A percentile compares a stretch with the other conserved stretches of the same genome.
Conservation (phyloP, 1,140 invertebrate species). For the Lepidurus packardi region DNA sequence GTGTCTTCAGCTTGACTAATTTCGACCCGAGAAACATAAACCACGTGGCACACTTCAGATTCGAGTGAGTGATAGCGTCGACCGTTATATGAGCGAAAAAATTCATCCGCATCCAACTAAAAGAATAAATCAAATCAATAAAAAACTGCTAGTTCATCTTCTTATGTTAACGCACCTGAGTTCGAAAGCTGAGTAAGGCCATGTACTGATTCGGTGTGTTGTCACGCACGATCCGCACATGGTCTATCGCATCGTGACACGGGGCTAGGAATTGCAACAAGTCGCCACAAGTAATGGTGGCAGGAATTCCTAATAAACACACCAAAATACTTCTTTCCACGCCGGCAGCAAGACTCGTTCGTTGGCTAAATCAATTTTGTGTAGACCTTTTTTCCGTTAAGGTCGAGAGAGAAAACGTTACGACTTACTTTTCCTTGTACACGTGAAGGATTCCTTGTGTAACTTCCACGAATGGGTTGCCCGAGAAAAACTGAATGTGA, state of each 20-base stretch:
- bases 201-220: conserved; percentile 89
- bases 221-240: conserved; percentile 82
- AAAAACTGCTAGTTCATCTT: conserved; percentile 33
- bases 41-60: conserved; percentile 82
- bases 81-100: conserved; percentile 90
- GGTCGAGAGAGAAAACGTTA: neutral
- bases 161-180: conserved; percentile 49
- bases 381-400: conserved; percentile 26
- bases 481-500: conserved; percentile 70
- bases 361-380: conserved; percentile 49
- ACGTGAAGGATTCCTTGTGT: conserved; percentile 94
- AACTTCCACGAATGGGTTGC: conserved; percentile 94
- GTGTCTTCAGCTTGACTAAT: conserved; percentile 56
- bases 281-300: conserved; percentile 87
- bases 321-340: conserved; percentile 72
- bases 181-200: conserved; percentile 80
- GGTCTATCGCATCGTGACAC: conserved; percentile 79
- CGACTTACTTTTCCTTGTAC: conserved; percentile 83
- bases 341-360: conserved; percentile 48
- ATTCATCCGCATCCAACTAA: conserved; percentile 76
- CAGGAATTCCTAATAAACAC: conserved; percentile 86
- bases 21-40: conserved; percentile 92
- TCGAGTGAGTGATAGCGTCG: conserved; percentile 88
- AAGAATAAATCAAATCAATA: conserved; percentile 36
- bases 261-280: conserved; percentile 90